Evolutionary conservation across 2,113 vertebrate genomes (phyloP).

Genomic region (Larimichthys polyactis): DNA sequence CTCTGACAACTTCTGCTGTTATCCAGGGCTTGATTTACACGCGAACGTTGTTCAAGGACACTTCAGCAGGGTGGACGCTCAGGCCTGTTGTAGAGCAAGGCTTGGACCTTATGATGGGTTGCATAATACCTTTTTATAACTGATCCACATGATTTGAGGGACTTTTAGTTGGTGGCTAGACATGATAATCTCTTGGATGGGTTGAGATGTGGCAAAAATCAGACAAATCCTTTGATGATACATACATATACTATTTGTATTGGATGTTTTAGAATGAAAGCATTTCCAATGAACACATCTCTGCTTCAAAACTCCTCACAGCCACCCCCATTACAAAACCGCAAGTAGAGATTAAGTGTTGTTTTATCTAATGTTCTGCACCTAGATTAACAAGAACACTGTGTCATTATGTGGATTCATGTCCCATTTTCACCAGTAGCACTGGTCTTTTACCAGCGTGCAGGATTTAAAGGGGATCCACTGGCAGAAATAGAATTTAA

Average conservation of each 20-base stretch:
- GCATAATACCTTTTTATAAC: not conserved
- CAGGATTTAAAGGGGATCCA: not conserved
- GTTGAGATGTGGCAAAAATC: not conserved
- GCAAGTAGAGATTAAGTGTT: not conserved
- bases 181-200: slow-evolving; percentile 21
- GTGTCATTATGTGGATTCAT: not conserved
- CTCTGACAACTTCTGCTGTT: slow-evolving; percentile 39
- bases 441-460: too few species aligned
- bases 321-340: not conserved
- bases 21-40: slow-evolving; percentile 59
- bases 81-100: slow-evolving; percentile 9
- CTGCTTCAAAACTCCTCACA: not conserved
- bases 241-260: not conserved
- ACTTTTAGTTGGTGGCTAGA: slow-evolving; percentile 32
- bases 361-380: not conserved
- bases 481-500: too few species aligned
- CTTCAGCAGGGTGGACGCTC: slow-evolving; percentile 36
- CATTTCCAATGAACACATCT: not conserved
- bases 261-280: not conserved
- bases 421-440: not conserved
- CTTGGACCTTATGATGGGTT: slow-evolving; percentile 22
- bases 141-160: slow-evolving; percentile 15
- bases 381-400: not conserved
- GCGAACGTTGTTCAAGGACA: slow-evolving; percentile 51
- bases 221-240: not conserved